Evolutionary conservation across 2,797 vertebrate species (phyloP).

Genomic region (Thripadectes ignobilis): DNA sequence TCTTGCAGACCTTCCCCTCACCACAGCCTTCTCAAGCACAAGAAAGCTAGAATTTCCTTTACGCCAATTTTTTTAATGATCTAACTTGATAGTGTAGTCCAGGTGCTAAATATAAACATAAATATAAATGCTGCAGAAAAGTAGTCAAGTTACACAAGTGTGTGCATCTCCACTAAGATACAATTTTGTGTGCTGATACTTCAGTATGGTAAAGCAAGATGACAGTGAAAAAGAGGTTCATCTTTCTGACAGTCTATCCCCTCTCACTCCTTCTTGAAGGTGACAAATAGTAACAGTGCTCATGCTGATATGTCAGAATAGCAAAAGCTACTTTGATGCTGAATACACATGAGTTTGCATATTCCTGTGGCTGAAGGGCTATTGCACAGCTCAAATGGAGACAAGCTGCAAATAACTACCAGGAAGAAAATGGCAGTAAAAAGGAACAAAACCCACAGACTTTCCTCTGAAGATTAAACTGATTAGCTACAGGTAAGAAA

Average conservation of each 20-base stretch:
- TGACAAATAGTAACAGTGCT: not conserved
- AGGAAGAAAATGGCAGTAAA: not conserved
- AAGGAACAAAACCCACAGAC: not conserved
- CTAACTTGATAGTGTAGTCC: not conserved
- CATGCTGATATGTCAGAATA: not conserved
- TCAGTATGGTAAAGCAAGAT: not conserved
- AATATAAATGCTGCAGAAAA: not conserved
- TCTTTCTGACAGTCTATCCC: not conserved
- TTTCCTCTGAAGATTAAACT: constrained; percentile 9
- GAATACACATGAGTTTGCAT: not conserved
- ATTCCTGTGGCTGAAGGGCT: not conserved
- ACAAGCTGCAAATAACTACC: not conserved
- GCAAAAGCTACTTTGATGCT: not conserved
- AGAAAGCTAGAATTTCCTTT: not conserved
- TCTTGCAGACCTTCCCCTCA: not conserved
- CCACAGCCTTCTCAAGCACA: not conserved
- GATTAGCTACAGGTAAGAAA: not conserved
- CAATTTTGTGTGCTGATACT: not conserved
- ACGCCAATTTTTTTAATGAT: not conserved
- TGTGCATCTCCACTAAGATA: not conserved
- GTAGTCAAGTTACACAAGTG: rapidly evolving
- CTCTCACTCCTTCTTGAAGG: not conserved
- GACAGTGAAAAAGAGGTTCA: not conserved
- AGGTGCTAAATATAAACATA: not conserved
- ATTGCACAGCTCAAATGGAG: not conserved